Percentiles rank a stretch among this genome's conserved stretches.
Evolutionary conservation across 37 sponge, comb jelly and placozoan genomes (phyloP).

Genomic region (Mnemiopsis leidyi): DNA sequence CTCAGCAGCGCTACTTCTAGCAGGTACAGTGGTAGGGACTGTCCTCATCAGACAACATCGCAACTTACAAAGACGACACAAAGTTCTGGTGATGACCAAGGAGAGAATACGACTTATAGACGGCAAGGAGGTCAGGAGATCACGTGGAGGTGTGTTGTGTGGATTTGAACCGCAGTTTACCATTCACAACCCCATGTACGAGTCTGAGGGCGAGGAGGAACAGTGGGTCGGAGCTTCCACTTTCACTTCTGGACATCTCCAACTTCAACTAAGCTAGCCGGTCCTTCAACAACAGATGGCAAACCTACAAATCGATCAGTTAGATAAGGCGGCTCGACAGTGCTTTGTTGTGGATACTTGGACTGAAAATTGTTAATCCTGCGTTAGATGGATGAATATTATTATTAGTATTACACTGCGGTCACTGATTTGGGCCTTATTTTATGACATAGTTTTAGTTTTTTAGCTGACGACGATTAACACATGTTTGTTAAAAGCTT

Average conservation of each 20-base stretch:
- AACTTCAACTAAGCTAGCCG: neutral
- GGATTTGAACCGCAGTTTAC: neutral
- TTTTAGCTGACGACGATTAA: too few relatives aligned
- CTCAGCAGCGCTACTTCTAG: neutral
- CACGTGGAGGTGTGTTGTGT: neutral
- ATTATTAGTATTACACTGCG: too few relatives aligned
- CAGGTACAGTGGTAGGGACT: neutral
- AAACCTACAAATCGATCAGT: neutral
- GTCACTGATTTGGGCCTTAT: too few relatives aligned
- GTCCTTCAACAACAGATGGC: neutral
- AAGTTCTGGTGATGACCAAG: constrained; percentile 4
- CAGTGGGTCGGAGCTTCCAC: neutral
- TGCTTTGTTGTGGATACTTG: too few relatives aligned
- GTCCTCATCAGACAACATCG: neutral
- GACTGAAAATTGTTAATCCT: too few relatives aligned
- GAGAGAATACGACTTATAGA: constrained; percentile 52
- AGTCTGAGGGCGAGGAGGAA: neutral
- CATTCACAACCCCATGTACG: neutral
- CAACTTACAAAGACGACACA: neutral
- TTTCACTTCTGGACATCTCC: neutral
- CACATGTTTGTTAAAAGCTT: too few relatives aligned
- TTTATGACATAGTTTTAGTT: neutral
- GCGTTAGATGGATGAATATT: too few relatives aligned
- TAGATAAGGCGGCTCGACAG: too few relatives aligned
- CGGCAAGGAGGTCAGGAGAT: neutral